These are phyloP conservation scores for Dicrostonyx torquatus DNA, from an alignment of 2,797 vertebrate species.

Conservation along the genomic window DNA sequence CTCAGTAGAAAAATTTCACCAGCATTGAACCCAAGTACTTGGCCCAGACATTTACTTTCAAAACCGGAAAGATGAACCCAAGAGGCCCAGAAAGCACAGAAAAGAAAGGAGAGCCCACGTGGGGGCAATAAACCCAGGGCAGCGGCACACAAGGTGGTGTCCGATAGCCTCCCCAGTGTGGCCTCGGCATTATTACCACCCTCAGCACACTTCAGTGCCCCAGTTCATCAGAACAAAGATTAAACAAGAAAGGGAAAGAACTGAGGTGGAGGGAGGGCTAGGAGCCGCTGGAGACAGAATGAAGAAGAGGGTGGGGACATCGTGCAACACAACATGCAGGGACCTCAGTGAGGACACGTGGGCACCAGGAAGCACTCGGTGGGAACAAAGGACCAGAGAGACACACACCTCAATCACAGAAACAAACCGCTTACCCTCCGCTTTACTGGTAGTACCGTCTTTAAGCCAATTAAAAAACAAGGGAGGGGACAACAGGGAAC, in stretches of 20 bases:
- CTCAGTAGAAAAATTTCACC: constrained; percentile 51
- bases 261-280: constrained; percentile 66
- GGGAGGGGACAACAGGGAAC: constrained; percentile 89
- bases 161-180: constrained; percentile 60
- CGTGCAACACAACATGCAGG: constrained; percentile 96
- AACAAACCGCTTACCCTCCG: constrained; percentile 96
- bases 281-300: constrained; percentile 77
- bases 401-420: constrained; percentile 88
- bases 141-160: constrained; percentile 16
- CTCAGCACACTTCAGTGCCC: constrained; percentile 31
- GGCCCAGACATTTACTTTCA: constrained; percentile 54
- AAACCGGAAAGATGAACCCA: constrained; percentile 52
- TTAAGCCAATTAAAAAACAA: constrained; percentile 93
- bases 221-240: constrained; percentile 41
- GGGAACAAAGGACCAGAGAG: constrained; percentile 83
- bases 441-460: constrained; percentile 97
- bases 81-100: constrained; percentile 58
- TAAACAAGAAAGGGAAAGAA: constrained; percentile 55
- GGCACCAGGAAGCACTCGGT: constrained; percentile 84
- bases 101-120: constrained; percentile 11
- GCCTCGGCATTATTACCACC: background rate
- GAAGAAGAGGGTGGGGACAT: constrained; percentile 74
- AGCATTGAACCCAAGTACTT: constrained; percentile 17
- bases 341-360: constrained; percentile 86
- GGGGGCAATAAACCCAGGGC: constrained; percentile 54